These are phyloP conservation scores for Piprites chloris DNA, from an alignment of 2,113 vertebrate genomes.

Conservation along the genomic window DNA sequence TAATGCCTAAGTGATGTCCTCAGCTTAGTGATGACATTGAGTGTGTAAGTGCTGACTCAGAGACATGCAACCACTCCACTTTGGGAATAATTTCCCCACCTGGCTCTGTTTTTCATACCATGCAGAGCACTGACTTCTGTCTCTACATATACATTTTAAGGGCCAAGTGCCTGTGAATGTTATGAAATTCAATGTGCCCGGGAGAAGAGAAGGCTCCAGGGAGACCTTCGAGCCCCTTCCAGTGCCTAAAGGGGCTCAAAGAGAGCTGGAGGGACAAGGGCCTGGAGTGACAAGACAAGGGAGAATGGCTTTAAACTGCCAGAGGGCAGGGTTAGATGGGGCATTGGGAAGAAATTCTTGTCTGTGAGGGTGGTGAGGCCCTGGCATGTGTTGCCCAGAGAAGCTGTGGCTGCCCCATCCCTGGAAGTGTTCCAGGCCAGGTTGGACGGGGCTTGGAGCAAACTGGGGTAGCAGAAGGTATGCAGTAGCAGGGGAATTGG, in stretches of 20 bases:
- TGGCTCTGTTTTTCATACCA: background rate
- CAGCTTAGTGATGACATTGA: background rate
- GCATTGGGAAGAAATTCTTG: background rate
- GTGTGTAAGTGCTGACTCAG: background rate
- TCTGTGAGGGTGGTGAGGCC: fast-evolving
- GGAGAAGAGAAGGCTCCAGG: background rate
- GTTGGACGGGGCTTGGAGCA: fast-evolving
- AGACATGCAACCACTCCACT: background rate
- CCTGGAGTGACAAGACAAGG: background rate
- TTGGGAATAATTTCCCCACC: background rate
- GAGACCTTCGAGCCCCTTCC: background rate
- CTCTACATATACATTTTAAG: fast-evolving
- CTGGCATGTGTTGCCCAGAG: background rate
- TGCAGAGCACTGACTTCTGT: background rate
- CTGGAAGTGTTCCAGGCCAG: background rate
- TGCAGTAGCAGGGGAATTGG: background rate
- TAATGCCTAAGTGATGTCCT: background rate
- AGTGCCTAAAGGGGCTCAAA: background rate
- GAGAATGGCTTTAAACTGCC: background rate
- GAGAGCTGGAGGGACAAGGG: background rate
- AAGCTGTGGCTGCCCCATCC: background rate
- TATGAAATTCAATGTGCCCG: background rate
- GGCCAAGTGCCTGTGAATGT: background rate
- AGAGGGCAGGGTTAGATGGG: background rate
- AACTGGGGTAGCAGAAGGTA: background rate